Evolutionary conservation across 1,140 invertebrate species (phyloP).

Genomic region (Drosophila equinoxialis): DNA sequence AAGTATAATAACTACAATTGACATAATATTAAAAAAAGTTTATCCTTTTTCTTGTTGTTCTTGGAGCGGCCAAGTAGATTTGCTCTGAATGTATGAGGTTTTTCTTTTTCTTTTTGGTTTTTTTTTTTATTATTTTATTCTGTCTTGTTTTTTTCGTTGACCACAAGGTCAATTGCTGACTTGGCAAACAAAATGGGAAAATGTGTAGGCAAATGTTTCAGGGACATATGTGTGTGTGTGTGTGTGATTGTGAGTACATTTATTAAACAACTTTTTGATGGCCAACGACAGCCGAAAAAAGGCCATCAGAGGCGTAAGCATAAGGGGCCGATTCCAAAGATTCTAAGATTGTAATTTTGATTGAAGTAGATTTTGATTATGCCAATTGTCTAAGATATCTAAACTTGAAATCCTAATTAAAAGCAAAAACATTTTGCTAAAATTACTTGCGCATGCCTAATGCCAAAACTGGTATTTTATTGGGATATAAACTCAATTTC

Average conservation of each 20-base stretch:
- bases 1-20: slow-evolving; percentile 44
- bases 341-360: neutral
- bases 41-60: slow-evolving; percentile 17
- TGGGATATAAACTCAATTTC: slow-evolving; percentile 11
- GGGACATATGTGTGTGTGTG: slow-evolving; percentile 1
- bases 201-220: slow-evolving; percentile 15
- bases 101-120: neutral
- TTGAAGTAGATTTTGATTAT: neutral
- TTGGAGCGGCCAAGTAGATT: neutral
- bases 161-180: slow-evolving; percentile 34
- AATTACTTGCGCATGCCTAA: slow-evolving; percentile 1
- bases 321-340: neutral
- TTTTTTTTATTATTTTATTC: neutral
- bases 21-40: slow-evolving; percentile 57
- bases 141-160: neutral
- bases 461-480: neutral
- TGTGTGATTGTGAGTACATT: slow-evolving; percentile 73
- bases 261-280: slow-evolving; percentile 73
- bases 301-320: slow-evolving; percentile 40
- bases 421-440: neutral
- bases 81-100: neutral
- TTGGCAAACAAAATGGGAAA: slow-evolving; percentile 47
- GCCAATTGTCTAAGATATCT: neutral
- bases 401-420: neutral
- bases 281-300: slow-evolving; percentile 39